These are phyloP conservation scores for Cordylochernes scorpioides DNA, from an alignment of 2,888 invertebrate species.

Conservation along the genomic window DNA sequence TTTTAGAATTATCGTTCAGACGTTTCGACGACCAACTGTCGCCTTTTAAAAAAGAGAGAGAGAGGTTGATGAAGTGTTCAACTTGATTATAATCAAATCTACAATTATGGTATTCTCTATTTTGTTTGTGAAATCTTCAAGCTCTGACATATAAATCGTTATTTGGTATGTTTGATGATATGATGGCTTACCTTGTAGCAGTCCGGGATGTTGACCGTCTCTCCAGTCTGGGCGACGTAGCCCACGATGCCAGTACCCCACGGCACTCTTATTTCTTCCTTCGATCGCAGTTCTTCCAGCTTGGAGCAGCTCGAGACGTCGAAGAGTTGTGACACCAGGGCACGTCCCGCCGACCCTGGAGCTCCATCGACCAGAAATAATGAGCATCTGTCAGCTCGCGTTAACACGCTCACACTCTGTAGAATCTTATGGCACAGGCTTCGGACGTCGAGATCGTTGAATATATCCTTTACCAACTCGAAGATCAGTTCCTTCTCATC, in stretches of 20 bases:
- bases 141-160: too few relatives aligned
- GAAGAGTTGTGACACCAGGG: constrained; percentile 71
- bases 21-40: too few relatives aligned
- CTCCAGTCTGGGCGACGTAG: constrained; percentile 70
- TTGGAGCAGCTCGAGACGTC: constrained; percentile 82
- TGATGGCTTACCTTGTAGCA: constrained; percentile 57
- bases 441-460: constrained; percentile 76
- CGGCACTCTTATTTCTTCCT: constrained; percentile 70
- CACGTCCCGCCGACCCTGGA: constrained; percentile 31
- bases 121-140: too few relatives aligned
- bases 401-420: constrained; percentile 68
- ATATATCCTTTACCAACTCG: constrained; percentile 84
- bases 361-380: constrained; percentile 37
- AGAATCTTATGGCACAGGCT: constrained; percentile 78
- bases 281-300: constrained; percentile 66
- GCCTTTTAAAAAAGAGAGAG: too few relatives aligned
- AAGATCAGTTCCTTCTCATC: constrained; percentile 84
- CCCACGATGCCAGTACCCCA: constrained; percentile 90
- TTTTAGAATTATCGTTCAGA: too few relatives aligned
- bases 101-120: too few relatives aligned
- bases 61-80: too few relatives aligned
- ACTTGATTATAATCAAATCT: too few relatives aligned
- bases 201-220: constrained; percentile 77
- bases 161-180: too few relatives aligned
- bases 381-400: constrained; percentile 74